Evolutionary conservation across 2,797 vertebrate species (phyloP).

Genomic region (Adelosebastes latens): DNA sequence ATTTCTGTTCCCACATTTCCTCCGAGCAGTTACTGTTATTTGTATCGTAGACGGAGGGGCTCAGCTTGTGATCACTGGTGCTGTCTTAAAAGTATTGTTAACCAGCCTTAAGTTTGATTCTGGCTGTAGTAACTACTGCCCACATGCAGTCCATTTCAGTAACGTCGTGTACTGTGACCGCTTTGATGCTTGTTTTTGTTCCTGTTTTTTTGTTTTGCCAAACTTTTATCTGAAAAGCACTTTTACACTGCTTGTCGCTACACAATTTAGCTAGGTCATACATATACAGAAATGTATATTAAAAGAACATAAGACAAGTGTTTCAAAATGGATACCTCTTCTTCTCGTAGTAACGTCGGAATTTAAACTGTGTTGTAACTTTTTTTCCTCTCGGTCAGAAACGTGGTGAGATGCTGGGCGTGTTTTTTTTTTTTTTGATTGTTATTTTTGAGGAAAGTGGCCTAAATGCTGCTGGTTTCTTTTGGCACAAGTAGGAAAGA

Average conservation of each 20-base stretch:
- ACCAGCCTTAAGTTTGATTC: conserved; percentile 71
- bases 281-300: conserved; percentile 75
- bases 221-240: conserved; percentile 79
- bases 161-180: conserved; percentile 72
- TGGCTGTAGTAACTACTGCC: conserved; percentile 63
- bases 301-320: conserved; percentile 72
- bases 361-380: conserved; percentile 75
- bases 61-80: conserved; percentile 76
- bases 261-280: conserved; percentile 66
- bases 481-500: conserved; percentile 60
- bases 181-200: conserved; percentile 20
- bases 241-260: conserved; percentile 76
- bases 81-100: conserved; percentile 74
- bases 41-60: conserved; percentile 58
- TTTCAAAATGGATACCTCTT: conserved; percentile 83
- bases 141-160: conserved; percentile 66
- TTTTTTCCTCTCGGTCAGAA: conserved; percentile 54
- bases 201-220: conserved; percentile 54
- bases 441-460: conserved; percentile 26
- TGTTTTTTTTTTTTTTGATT: background rate
- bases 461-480: background rate
- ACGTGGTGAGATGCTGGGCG: conserved; percentile 43
- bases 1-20: conserved; percentile 46
- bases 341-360: conserved; percentile 71
- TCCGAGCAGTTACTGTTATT: conserved; percentile 51